Evolutionary conservation across 2,113 vertebrate species (phyloP).

Genomic region (Spizaetus ornatus): DNA sequence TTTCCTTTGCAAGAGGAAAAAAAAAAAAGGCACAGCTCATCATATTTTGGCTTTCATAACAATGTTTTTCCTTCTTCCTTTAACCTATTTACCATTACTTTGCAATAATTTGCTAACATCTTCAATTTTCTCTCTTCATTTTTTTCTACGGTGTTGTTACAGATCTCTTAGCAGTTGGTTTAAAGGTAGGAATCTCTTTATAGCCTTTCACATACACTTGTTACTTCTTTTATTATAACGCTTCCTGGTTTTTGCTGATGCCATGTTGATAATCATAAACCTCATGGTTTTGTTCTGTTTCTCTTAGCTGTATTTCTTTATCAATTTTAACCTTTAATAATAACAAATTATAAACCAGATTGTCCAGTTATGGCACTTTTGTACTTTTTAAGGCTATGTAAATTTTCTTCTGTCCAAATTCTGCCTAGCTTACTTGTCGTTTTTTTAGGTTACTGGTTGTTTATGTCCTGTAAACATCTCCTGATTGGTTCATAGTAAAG

Average conservation of each 20-base stretch:
- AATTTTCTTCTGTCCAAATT: not conserved
- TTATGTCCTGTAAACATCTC: not conserved
- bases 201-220: conserved; percentile 42
- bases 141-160: conserved; percentile 67
- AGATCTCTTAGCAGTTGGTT: conserved; percentile 68
- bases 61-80: conserved; percentile 47
- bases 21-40: conserved; percentile 36
- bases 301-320: not conserved
- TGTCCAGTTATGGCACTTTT: not conserved
- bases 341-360: not conserved
- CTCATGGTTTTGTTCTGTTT: not conserved
- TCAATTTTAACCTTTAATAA: not conserved
- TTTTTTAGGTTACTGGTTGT: not conserved
- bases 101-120: conserved; percentile 61
- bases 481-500: not conserved
- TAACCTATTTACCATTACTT: conserved; percentile 50
- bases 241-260: not conserved
- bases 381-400: not conserved
- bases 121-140: conserved; percentile 64
- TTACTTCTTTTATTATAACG: not conserved
- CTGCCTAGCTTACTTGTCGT: not conserved
- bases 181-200: conserved; percentile 69
- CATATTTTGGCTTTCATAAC: conserved; percentile 29
- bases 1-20: conserved; percentile 19
- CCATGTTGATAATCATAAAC: not conserved